Conservation (phyloP, 1,140 invertebrate genomes). For the Drosophila azteca region DNA sequence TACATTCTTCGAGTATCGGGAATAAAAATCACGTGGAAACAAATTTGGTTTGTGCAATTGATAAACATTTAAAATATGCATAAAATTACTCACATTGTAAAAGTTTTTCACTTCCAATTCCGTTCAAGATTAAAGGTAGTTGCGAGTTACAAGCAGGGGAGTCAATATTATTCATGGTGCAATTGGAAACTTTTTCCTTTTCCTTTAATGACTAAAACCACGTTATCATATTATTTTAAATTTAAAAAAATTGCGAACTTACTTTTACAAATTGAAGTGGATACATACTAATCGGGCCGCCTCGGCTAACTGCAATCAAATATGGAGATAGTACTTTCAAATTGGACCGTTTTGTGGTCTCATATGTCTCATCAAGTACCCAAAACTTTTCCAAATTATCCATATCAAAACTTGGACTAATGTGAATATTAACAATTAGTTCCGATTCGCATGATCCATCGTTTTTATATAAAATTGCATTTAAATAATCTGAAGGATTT, state of each 20-base stretch:
- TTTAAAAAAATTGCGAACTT: background rate
- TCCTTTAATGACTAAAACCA: conserved; percentile 14
- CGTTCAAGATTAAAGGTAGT: too few species aligned
- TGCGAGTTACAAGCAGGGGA: too few species aligned
- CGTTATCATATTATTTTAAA: background rate
- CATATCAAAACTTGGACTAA: conserved; percentile 44
- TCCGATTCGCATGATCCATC: conserved; percentile 46
- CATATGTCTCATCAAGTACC: conserved; percentile 49
- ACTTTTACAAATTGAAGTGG: conserved; percentile 42
- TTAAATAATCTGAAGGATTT: conserved; percentile 17
- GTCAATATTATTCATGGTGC: too few species aligned
- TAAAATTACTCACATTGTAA: too few species aligned
- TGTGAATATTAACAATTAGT: conserved; percentile 53
- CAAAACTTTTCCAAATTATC: conserved; percentile 41
- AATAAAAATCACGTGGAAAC: too few species aligned
- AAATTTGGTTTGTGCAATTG: too few species aligned
- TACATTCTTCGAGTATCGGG: too few species aligned
- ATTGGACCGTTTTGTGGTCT: conserved; percentile 34
- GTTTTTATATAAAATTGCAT: conserved; percentile 43
- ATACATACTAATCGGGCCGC: conserved; percentile 46
- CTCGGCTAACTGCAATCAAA: conserved; percentile 38
- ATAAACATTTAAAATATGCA: too few species aligned
- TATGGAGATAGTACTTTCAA: conserved; percentile 57
- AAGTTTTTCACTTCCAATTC: too few species aligned
- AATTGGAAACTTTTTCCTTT: background rate